Evolutionary conservation across 1,140 invertebrate species (phyloP).

Genomic region (Monomorium pharaonis): DNA sequence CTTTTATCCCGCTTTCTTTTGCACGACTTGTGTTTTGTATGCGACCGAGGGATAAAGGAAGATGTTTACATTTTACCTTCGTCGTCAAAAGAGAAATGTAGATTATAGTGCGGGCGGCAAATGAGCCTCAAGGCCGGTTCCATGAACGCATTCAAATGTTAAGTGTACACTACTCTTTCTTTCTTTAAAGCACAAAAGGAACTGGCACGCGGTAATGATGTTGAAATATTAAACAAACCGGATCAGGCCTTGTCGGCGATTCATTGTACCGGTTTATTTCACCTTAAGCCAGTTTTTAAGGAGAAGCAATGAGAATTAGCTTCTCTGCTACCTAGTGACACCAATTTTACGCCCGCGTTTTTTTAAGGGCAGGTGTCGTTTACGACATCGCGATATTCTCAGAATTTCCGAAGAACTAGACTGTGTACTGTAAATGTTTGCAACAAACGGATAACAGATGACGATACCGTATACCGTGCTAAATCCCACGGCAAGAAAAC

Average conservation of each 20-base stretch:
- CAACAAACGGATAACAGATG: conserved; percentile 39
- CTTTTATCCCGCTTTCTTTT: conserved; percentile 59
- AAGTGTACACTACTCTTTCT: conserved; percentile 9
- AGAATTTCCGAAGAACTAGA: conserved; percentile 44
- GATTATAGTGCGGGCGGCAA: conserved; percentile 44
- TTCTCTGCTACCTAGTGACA: conserved; percentile 37
- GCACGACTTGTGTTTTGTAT: conserved; percentile 21
- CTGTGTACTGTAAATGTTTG: conserved; percentile 2
- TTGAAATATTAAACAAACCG: conserved; percentile 62
- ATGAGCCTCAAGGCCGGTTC: conserved; percentile 43
- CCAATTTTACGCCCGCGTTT: not conserved
- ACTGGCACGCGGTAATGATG: conserved; percentile 32
- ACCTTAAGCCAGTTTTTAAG: not conserved
- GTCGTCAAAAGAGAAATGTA: conserved; percentile 49
- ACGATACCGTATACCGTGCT: conserved; percentile 52
- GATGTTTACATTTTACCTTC: conserved; percentile 43
- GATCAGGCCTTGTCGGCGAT: conserved; percentile 46
- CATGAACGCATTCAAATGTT: conserved; percentile 52
- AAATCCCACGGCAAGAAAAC: conserved; percentile 49
- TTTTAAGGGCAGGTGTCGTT: not conserved
- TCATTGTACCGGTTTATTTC: conserved; percentile 36
- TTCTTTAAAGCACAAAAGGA: conserved; percentile 3
- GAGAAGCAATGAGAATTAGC: conserved; percentile 39
- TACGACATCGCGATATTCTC: not conserved
- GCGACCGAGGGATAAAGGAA: conserved; percentile 9